Conservation (phyloP, 2,113 vertebrate species). For the Channa argus region DNA sequence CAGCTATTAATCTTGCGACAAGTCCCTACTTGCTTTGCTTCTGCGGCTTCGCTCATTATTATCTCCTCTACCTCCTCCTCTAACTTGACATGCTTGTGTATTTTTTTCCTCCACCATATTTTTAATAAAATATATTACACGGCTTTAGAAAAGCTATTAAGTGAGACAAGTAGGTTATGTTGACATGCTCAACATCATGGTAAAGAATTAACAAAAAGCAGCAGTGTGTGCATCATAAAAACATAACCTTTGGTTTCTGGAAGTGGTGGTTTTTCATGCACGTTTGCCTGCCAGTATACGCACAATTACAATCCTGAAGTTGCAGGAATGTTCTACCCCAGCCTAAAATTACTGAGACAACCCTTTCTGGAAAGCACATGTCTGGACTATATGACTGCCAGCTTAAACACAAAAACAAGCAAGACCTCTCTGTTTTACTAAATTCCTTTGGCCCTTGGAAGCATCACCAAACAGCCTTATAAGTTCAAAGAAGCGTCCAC, state of each 20-base stretch:
- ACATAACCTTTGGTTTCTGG: constrained; percentile 27
- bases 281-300: background rate
- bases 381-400: background rate
- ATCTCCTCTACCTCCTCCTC: constrained; percentile 1
- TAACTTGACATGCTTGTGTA: background rate
- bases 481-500: background rate
- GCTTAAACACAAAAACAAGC: background rate
- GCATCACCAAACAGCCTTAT: background rate
- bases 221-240: constrained; percentile 17
- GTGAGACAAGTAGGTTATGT: too few relatives aligned
- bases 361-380: constrained; percentile 1
- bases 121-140: background rate
- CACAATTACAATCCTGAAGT: constrained; percentile 7
- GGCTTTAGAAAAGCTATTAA: background rate
- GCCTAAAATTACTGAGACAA: background rate
- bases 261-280: constrained; percentile 23
- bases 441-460: background rate
- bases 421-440: background rate
- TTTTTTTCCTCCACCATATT: background rate
- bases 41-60: constrained; percentile 9
- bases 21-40: constrained; percentile 68
- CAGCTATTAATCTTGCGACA: constrained; percentile 49
- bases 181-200: too few relatives aligned
- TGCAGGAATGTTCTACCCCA: constrained; percentile 1
- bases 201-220: background rate